Evolutionary conservation across 2,113 vertebrate species (phyloP), one percentile per base, ranked within the genome.

Genomic region (Bothrops jararaca): DNA sequence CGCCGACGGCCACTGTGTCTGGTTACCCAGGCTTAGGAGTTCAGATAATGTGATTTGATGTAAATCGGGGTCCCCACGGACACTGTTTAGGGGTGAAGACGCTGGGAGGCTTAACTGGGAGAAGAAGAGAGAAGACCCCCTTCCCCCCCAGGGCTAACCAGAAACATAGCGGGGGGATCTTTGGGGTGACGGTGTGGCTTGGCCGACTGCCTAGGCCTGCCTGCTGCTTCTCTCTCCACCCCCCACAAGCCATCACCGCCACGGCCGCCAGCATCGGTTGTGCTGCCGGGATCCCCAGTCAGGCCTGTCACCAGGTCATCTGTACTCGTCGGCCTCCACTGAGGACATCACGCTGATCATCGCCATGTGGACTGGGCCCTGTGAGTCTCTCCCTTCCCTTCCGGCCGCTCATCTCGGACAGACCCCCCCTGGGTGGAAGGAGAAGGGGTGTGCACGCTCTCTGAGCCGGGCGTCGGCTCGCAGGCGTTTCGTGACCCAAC

Each of bases 261-360:
- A 99, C 99, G 0, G 99, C 99, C 0, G 99, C 99, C 60, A 99
- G 99, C 95, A 99, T 99, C 0, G 99, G 99, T n/a, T n/a, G n/a
- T 3, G 98, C 98, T 0, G 98, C 98, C 0, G 98, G 98, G 5
- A 98, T 98, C 92, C 98, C 0, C 98, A 99, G 96, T 98, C 98
- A 0, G 98, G 98, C 0, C 98, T 99, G 0, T 99, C 26, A 99
- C 98, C 8, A 99, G 98, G 98, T 98, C 94, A 99, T 98, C 0
- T n/a, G 98, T 99, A 29, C 96, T 99, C 0, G 98, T 99, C 1
- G 98, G 98, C 53, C 96, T 99, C 94, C 0, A 98, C 98, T 0
- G 98, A 98, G 39, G 98, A 99, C 93, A 98, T 99, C 97, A 98
- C 98, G 0, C 98, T 99, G 85, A 99, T 98, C 24, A 97, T 99